phyloP scores from a whole-genome alignment of 2,113 vertebrate genomes.

The Rhinolophus ferrumequinum region DNA sequence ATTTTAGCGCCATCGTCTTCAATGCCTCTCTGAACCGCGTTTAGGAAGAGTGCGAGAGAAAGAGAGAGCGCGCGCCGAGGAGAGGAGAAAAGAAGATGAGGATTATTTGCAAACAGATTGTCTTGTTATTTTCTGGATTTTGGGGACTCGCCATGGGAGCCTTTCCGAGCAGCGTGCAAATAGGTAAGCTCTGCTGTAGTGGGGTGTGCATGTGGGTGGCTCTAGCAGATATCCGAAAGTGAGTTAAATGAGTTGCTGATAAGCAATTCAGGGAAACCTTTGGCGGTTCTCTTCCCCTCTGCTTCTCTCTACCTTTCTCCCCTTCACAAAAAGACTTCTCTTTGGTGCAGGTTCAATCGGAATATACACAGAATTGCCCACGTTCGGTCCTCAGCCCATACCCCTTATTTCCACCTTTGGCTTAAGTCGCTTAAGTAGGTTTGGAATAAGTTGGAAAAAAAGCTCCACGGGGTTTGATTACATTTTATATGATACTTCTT shows the following conservation, averaged over 20 bases:
- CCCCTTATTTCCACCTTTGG: background rate
- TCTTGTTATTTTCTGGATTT: slow-evolving; percentile 96
- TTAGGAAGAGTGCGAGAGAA: slow-evolving; percentile 84
- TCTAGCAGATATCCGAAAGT: slow-evolving; percentile 55
- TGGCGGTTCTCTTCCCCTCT: background rate
- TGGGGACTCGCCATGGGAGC: slow-evolving; percentile 97
- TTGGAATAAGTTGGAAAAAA: slow-evolving; percentile 59
- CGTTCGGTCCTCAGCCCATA: background rate
- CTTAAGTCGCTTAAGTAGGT: background rate
- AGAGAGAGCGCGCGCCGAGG: slow-evolving; percentile 80
- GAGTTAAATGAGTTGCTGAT: slow-evolving; percentile 76
- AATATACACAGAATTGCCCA: slow-evolving; percentile 7
- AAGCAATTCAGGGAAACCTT: background rate
- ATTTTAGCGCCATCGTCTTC: slow-evolving; percentile 86
- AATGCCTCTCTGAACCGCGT: slow-evolving; percentile 94
- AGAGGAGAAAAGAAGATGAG: slow-evolving; percentile 94
- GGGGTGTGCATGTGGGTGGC: slow-evolving; percentile 41
- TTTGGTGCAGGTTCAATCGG: background rate
- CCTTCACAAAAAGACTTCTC: background rate
- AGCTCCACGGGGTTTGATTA: background rate
- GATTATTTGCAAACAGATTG: slow-evolving; percentile 98
- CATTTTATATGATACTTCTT: background rate
- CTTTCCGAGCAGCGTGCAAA: slow-evolving; percentile 99
- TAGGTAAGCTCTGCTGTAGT: slow-evolving; percentile 91
- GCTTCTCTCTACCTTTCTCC: background rate